A percentile compares a stretch with the other conserved stretches of the same genome.
These are phyloP conservation scores for Kryptolebias ocellatus DNA, from an alignment of 2,797 vertebrate species.

Conservation along the genomic window DNA sequence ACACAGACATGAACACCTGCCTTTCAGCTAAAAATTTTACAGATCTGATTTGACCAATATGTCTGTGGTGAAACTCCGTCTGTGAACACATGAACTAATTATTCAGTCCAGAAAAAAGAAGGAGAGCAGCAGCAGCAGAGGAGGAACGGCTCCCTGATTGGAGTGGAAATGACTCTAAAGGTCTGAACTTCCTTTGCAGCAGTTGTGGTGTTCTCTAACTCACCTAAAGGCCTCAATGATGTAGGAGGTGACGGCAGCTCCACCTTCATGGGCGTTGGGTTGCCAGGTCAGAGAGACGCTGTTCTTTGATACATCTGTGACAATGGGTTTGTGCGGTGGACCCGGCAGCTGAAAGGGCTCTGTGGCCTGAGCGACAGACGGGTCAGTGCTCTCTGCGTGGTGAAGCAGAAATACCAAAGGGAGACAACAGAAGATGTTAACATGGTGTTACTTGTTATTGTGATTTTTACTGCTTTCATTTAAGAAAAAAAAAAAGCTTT, in stretches of 20 bases:
- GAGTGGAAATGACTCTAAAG: too few species aligned
- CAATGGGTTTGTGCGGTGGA: conserved; percentile 90
- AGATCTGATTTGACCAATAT: too few species aligned
- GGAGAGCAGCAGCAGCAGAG: too few species aligned
- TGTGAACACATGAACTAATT: too few species aligned
- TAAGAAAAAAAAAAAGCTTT: too few species aligned
- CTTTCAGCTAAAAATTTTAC: too few species aligned
- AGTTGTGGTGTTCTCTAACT: background rate
- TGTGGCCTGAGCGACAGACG: conserved; percentile 45
- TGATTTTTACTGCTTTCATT: too few species aligned
- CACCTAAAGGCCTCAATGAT: conserved; percentile 99
- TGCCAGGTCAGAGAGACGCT: conserved; percentile 94
- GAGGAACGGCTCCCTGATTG: background rate
- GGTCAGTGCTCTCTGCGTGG: conserved; percentile 64
- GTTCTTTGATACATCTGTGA: conserved; percentile 89
- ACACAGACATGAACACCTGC: too few species aligned
- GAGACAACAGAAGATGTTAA: background rate
- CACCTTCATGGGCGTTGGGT: conserved; percentile 83
- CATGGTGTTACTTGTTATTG: too few species aligned
- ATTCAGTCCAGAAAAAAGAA: too few species aligned
- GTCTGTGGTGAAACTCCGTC: too few species aligned
- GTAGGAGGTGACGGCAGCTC: conserved; percentile 86
- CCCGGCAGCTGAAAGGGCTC: conserved; percentile 85
- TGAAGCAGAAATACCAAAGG: background rate
- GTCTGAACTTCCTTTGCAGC: too few species aligned